Evolutionary conservation across 2,888 invertebrate genomes (phyloP).

Genomic region (Poecilobothrus nobilitatus): DNA sequence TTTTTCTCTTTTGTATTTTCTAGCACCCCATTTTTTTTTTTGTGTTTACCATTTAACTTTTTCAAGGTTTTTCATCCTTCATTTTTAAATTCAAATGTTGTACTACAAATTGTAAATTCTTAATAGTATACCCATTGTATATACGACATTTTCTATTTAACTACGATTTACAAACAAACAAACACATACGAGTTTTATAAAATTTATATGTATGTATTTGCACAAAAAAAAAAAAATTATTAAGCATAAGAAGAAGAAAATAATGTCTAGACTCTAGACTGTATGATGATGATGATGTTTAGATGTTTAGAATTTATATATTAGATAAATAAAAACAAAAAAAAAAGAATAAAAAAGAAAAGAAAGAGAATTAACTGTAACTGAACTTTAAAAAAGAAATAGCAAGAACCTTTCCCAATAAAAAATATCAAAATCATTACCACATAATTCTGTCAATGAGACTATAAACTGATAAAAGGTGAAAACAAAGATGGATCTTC

Average conservation of each 20-base stretch:
- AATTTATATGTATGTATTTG: not conserved
- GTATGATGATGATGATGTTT: not conserved
- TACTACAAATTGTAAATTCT: not conserved
- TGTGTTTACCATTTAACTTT: not conserved
- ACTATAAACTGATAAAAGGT: too few relatives aligned
- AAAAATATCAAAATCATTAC: too few relatives aligned
- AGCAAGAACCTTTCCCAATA: too few relatives aligned
- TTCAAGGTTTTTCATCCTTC: not conserved
- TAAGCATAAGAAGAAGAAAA: not conserved
- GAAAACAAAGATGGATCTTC: too few relatives aligned
- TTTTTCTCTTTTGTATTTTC: not conserved
- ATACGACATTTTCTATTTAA: too few relatives aligned
- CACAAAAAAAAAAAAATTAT: slow-evolving; percentile 2
- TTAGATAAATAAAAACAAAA: not conserved
- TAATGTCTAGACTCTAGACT: not conserved
- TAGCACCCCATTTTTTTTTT: not conserved
- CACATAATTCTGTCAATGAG: too few relatives aligned
- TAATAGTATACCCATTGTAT: too few relatives aligned
- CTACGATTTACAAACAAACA: too few relatives aligned
- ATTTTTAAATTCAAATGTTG: not conserved
- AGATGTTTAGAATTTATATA: slow-evolving; percentile 6
- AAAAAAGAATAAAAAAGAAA: not conserved
- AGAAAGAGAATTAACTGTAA: not conserved
- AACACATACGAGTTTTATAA: not conserved
- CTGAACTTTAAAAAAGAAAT: too few relatives aligned